Evolutionary conservation across 2,888 invertebrate species (phyloP), one percentile per base, ranked within the genome.

Genomic region (Diadegma fenestrale): DNA sequence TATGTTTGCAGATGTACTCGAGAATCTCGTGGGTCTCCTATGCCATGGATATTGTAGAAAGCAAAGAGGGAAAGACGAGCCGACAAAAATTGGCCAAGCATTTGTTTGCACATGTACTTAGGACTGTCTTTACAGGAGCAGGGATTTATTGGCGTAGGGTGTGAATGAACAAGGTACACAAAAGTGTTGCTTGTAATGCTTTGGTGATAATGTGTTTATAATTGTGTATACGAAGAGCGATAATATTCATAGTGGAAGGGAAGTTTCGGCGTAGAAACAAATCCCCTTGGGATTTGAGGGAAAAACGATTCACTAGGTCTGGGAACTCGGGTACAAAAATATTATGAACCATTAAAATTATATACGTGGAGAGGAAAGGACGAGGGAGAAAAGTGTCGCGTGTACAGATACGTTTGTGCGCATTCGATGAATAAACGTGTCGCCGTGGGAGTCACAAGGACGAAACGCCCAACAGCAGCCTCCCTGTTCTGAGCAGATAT

Each of bases 351-450:
- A 58, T 75, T 64, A 37, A 72, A 82, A 79, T 58, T 69, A 51
- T 37, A 12, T 26, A 30, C 10, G 30, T 30, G 4, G 37, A 37
- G 37, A 75, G 19, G 19, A 1, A 68, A 64, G 51, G 19, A n/a
- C 14, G 75, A 75, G 73, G 81, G 37, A 43, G 72, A 72, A 71
- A 22, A 68, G 22, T 54, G 30, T 41, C 64, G 22, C 37, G 71
- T 41, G 69, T 51, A 51, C 33, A 51, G 26, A 68, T 33, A 26
- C 48, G 45, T 51, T 64, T 71, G 45, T 48, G 81, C 86, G 84
- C 79, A 82, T 87, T 83, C 84, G 87, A 88, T 89, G 88, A 88
- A 90, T 86, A 87, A 89, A 88, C 88, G 89, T 75, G 77, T 87
- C 85, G 84, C 84, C 88, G 87, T 90, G 90, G 89, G 89, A 90